These are phyloP conservation scores for Cinara cedri DNA, from an alignment of 2,888 invertebrate species.

Conservation along the genomic window DNA sequence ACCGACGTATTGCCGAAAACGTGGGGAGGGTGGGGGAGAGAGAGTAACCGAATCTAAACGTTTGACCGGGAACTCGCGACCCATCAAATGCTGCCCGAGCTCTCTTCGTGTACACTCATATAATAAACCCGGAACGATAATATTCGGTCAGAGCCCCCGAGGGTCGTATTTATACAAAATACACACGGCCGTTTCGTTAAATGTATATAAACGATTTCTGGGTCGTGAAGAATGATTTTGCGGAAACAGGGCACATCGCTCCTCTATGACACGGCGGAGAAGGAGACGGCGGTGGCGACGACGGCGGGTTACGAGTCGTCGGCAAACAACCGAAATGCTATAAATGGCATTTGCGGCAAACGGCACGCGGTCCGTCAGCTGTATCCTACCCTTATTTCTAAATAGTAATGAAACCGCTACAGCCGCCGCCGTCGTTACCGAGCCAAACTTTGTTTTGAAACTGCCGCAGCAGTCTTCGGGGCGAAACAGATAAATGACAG, in stretches of 20 bases:
- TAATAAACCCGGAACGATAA: slow-evolving; percentile 1
- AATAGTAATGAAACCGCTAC: slow-evolving; percentile 45
- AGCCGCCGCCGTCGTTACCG: slow-evolving; percentile 1
- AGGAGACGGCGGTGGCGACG: background rate
- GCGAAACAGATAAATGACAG: slow-evolving; percentile 36
- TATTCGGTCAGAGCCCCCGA: slow-evolving; percentile 23
- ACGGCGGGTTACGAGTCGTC: background rate
- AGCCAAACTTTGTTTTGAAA: slow-evolving; percentile 31
- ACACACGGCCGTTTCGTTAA: slow-evolving; percentile 13
- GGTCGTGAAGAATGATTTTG: background rate
- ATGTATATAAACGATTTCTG: slow-evolving; percentile 17
- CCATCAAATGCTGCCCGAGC: background rate
- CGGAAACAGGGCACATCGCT: background rate
- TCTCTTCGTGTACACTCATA: too few relatives aligned
- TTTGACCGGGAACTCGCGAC: background rate
- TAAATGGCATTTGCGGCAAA: slow-evolving; percentile 36
- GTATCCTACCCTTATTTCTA: background rate
- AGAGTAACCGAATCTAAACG: background rate
- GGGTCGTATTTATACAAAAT: background rate
- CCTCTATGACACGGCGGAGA: background rate
- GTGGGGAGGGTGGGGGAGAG: too few relatives aligned
- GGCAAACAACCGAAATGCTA: slow-evolving; percentile 39
- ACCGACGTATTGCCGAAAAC: too few relatives aligned
- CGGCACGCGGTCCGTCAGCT: slow-evolving; percentile 22
- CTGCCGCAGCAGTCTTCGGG: background rate